phyloP scores from a whole-genome alignment of 35 echinoderm and acorn worm species.

The Anneissia japonica region DNA sequence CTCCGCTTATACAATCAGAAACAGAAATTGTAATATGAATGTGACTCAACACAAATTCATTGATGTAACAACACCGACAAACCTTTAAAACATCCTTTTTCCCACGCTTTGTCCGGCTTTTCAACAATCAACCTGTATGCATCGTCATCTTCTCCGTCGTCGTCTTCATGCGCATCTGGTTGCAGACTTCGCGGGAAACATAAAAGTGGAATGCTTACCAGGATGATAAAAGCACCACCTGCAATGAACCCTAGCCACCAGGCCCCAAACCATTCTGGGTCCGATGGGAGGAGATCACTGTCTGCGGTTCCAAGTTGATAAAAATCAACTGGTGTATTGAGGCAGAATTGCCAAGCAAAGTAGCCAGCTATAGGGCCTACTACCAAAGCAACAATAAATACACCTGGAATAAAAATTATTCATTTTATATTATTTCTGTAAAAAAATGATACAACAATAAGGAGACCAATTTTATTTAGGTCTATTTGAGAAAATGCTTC shows the following conservation, averaged over 20 bases:
- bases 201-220: slow-evolving; percentile 24
- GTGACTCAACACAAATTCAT: too few relatives aligned
- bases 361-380: not conserved
- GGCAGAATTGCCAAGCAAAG: not conserved
- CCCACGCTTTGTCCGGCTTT: not conserved
- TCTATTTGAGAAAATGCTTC: too few relatives aligned
- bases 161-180: not conserved
- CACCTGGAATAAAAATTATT: not conserved
- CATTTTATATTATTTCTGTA: too few relatives aligned
- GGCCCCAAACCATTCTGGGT: slow-evolving; percentile 49
- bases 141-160: not conserved
- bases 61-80: too few relatives aligned
- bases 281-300: not conserved
- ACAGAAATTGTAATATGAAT: too few relatives aligned
- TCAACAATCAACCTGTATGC: not conserved
- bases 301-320: slow-evolving; percentile 15
- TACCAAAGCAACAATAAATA: not conserved
- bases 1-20: too few relatives aligned
- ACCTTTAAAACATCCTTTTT: not conserved
- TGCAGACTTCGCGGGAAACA: slow-evolving; percentile 16
- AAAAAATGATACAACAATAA: too few relatives aligned
- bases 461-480: too few relatives aligned
- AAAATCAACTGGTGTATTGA: slow-evolving; percentile 21
- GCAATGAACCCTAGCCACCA: slow-evolving; percentile 67
- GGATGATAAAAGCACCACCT: slow-evolving; percentile 2